Evolutionary conservation across 30 jellyfish, hydroid and myxozoan genomes (phyloP).

Genomic region (Nemopilema nomurai): DNA sequence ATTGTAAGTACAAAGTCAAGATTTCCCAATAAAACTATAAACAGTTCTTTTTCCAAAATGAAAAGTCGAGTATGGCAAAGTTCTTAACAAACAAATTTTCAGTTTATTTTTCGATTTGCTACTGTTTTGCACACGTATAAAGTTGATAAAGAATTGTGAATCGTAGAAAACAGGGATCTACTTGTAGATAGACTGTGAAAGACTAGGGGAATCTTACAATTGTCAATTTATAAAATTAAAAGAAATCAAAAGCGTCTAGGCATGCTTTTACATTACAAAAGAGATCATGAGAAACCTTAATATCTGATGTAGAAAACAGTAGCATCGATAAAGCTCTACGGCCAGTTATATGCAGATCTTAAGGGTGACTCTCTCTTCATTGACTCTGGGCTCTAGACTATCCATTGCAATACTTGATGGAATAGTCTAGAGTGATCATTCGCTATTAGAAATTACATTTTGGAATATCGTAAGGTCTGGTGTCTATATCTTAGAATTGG

Average conservation of each 20-base stretch:
- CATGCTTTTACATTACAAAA: neutral
- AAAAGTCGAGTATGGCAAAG: neutral
- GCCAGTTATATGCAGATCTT: neutral
- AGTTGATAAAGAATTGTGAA: neutral
- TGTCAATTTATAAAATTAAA: neutral
- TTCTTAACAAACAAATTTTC: neutral
- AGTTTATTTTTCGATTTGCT: neutral
- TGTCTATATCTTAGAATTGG: neutral
- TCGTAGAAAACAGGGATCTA: neutral
- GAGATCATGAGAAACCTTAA: neutral
- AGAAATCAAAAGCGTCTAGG: neutral
- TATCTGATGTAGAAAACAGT: neutral
- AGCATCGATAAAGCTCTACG: neutral
- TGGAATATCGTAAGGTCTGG: neutral
- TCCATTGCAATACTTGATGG: neutral
- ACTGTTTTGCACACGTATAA: neutral
- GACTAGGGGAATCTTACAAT: too few relatives aligned
- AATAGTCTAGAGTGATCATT: neutral
- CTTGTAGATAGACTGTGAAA: too few relatives aligned
- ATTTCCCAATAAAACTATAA: slow-evolving; percentile 1
- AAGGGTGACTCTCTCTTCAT: neutral
- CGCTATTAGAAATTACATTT: neutral
- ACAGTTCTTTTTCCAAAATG: slow-evolving; percentile 7
- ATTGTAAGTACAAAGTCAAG: slow-evolving; percentile 9
- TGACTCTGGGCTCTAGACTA: neutral